phyloP scores from a whole-genome alignment of 2,797 vertebrate species.

The Lutjanus argentimaculatus region DNA sequence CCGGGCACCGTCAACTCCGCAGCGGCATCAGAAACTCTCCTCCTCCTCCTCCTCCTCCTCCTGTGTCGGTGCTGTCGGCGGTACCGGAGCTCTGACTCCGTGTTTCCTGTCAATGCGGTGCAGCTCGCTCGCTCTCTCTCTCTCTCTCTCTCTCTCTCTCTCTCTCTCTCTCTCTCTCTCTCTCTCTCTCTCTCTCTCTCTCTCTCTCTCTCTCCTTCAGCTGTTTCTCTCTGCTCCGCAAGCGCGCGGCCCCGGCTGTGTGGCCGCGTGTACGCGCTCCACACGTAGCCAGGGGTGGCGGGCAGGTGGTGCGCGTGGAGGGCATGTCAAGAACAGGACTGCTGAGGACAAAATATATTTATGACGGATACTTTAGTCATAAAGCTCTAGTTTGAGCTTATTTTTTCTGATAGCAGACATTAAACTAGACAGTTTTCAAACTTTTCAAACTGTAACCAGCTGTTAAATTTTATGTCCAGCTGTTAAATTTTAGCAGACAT shows the following conservation, averaged over 20 bases:
- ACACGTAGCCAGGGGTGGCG: constrained; percentile 15
- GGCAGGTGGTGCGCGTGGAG: constrained; percentile 7
- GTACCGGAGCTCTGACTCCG: constrained; percentile 52
- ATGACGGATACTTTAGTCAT: not conserved
- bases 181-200: constrained; percentile 2
- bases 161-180: constrained; percentile 29
- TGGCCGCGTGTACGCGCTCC: constrained; percentile 38
- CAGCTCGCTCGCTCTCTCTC: constrained; percentile 33
- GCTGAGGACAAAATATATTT: not conserved
- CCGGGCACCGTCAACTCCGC: constrained; percentile 64
- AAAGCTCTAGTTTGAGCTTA: not conserved
- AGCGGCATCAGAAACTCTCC: constrained; percentile 42
- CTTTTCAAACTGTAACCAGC: too few species aligned
- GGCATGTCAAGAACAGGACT: not conserved
- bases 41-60: constrained; percentile 27
- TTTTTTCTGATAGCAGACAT: not conserved
- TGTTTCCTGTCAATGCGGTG: constrained; percentile 55
- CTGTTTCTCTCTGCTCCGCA: constrained; percentile 29
- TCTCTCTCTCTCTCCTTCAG: constrained; percentile 28
- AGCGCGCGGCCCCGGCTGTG: constrained; percentile 21
- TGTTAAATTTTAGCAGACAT: too few species aligned
- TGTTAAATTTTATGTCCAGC: too few species aligned
- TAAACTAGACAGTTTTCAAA: too few species aligned
- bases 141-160: constrained; percentile 23
- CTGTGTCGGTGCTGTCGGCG: constrained; percentile 15